Base-by-base conservation (phyloP, 2,113 vertebrate genomes). In the Meriones unguiculatus region DNA sequence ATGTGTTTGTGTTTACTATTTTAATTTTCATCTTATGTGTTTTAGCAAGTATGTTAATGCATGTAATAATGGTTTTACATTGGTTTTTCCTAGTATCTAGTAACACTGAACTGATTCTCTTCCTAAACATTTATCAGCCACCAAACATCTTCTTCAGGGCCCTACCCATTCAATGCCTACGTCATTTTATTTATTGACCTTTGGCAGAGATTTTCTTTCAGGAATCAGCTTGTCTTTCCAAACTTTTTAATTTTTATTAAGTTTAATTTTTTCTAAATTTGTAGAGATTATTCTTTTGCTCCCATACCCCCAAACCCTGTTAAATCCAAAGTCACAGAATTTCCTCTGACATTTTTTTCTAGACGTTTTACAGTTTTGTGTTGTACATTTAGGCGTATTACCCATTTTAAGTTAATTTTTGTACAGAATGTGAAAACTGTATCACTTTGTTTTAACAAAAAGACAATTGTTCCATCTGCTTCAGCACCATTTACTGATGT, bases 401-500 rank as follows among this genome's bases (percentile, higher is more conserved):
- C 50, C 59, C 41, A 95, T 65, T 93, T 89, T 87, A 64, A 65
- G 17, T 91, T 90, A 84, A 80, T 90, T 90, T 85, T 92, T 64
- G 4, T 28, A 25, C 22, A 92, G 62, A 28, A 32, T 59, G 5
- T 84, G 86, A 94, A 12, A 5, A 77, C 54, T 94, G 17, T n/a
- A 28, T 54, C 41, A 59, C 13, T 13, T n/a, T 77, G 69, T 35
- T 75, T 76, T 41, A n/a, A 24, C 20, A 20, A 11, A 28, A 50
- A 41, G 30, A 85, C 52, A 87, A 38, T 91, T 85, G 38, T 80
- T 69, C 57, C 72, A 52, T 67, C 59, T 92, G 50, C 6, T 64
- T 46, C 35, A 69, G 52, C 18, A 67, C 22, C 1, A n/a, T 72
- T 92, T 89, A 14, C 89, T 92, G 46, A 82, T 82, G 32, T 77